Evolutionary conservation across 2,888 invertebrate species (phyloP).

Genomic region (Cheilosia urbana): DNA sequence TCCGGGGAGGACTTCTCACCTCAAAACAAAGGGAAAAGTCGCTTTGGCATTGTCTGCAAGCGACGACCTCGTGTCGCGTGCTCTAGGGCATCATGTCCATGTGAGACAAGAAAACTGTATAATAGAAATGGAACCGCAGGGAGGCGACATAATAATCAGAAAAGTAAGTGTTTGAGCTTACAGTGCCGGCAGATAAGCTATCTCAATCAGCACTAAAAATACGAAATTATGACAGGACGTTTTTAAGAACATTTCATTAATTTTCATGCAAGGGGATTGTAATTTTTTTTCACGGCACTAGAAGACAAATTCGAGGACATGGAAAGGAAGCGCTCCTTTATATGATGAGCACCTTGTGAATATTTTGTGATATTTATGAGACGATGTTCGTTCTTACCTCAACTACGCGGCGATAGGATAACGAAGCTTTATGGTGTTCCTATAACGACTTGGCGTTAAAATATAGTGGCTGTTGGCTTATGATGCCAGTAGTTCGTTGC

Average conservation of each 20-base stretch:
- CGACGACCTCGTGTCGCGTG: not conserved
- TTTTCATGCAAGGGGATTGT: not conserved
- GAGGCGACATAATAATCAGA: slow-evolving; percentile 20
- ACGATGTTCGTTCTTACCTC: not conserved
- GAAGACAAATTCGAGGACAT: no score
- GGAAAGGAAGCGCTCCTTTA: no score
- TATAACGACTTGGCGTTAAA: not conserved
- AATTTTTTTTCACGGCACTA: no score
- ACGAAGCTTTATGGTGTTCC: not conserved
- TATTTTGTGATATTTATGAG: not conserved
- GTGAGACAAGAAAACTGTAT: slow-evolving; percentile 6
- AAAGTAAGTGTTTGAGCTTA: slow-evolving; percentile 33
- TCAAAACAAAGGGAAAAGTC: not conserved
- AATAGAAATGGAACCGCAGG: not conserved
- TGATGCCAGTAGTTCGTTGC: not conserved
- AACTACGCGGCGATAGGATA: not conserved
- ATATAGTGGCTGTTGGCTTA: not conserved
- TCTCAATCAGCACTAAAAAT: slow-evolving; percentile 35
- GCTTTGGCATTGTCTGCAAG: not conserved
- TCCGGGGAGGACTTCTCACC: slow-evolving; percentile 25
- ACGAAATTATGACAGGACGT: not conserved
- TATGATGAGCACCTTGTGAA: not conserved
- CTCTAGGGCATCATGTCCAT: slow-evolving; percentile 13
- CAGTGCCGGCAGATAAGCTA: slow-evolving; percentile 31
- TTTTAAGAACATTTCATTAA: slow-evolving; percentile 13